Evolutionary conservation across 2,888 invertebrate species (phyloP), one percentile per base, ranked within the genome.

Genomic region (Ectemnius continuus): DNA sequence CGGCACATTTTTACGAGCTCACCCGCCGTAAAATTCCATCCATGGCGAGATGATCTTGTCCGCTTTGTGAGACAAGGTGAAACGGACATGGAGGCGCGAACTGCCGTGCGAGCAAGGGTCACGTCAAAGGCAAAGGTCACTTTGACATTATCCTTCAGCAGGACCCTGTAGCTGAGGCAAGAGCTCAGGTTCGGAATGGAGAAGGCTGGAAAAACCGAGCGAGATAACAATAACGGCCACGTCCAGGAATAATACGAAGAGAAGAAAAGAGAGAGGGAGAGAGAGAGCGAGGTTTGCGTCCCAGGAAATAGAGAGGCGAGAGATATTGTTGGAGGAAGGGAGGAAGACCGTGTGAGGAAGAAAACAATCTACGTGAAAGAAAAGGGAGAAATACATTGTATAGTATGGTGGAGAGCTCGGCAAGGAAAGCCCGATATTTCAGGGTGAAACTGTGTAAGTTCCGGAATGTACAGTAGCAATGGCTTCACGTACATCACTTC

Each of bases 401-500:
- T 48, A 58, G 36, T 28, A 23, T 23, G 11, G 45, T n/a, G 59
- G 61, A 63, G 59, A 61, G 65, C 65, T 77, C 67, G 36, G 48
- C 0, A 23, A 23, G 23, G 36, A 36, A 60, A 68, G 73, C 79
- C 75, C 78, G 78, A 85, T 85, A 85, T 85, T 83, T 85, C 84
- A 84, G 69, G 66, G 63, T 64, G 67, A 69, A 74, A 70, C 62
- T 69, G 45, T 71, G 79, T 77, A 82, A 81, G 78, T 80, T 79
- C 76, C 78, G 73, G 80, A 85, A 82, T 74, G 74, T 78, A 81
- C 75, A 78, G 75, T 79, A 70, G 79, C 76, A 77, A 84, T 80
- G 76, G 75, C 73, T 70, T 60, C 74, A 76, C 81, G 70, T 83
- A 82, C 81, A 82, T 84, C 84, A 84, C 81, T 81, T 79, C 80